Base-by-base conservation (phyloP, 2,113 vertebrate genomes). In the Dromaius novaehollandiae region DNA sequence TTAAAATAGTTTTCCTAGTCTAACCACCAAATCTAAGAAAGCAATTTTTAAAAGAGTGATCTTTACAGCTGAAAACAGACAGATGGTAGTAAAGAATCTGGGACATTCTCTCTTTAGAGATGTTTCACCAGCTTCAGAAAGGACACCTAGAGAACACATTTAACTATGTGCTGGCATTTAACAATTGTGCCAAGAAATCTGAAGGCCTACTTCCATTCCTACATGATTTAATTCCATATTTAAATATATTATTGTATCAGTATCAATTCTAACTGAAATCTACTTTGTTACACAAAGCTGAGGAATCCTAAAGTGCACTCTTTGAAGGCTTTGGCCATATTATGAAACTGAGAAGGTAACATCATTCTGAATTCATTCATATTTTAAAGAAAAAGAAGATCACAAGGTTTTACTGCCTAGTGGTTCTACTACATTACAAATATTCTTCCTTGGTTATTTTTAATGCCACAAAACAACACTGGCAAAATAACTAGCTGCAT, bases 21-120 rank as follows among this genome's bases (percentile, higher is more conserved):
- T 88, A 96, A 66, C 89, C 86, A 97, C 40, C 80, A 96, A 97
- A 96, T 63, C 84, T 88, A 96, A 93, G 96, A 96, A 93, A 88
- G 85, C 86, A 92, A 91, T 97, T 96, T 97, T 96, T 88, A 77
- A 94, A 82, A 96, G 76, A 95, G 91, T 95, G 92, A 97, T 96
- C 89, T 97, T 97, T 96, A 91, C 95, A 97, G 95, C 61, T 96
- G 91, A 95, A 97, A 97, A 95, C 95, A 96, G 95, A 97, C 97
- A 97, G 97, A 97, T 97, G 97, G 96, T 95, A 97, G 91, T 83
- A 95, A 97, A 96, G 96, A 97, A 97, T 96, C 95, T 97, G 96
- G 97, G 96, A 97, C 96, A 86, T 81, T 95, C 91, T 97, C 94
- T 92, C 97, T 96, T 93, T 86, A 86, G 94, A 95, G 95, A 97